Base-by-base conservation (phyloP, 2,888 invertebrate species). In the Temnothorax ravouxi region DNA sequence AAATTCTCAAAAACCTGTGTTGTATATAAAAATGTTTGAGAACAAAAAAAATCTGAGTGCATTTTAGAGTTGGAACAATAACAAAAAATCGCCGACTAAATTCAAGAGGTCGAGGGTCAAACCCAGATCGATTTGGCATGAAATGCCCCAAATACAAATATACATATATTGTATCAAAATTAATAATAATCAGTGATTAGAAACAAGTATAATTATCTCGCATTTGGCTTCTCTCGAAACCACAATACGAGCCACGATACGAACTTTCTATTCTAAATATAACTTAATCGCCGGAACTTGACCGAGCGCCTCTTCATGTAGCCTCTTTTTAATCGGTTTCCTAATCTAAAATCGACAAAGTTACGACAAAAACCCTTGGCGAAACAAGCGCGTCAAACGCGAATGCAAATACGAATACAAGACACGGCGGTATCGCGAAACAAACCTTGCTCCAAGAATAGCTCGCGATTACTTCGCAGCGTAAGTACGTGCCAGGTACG, bases 211-310 rank as follows among this genome's bases (percentile, higher is more conserved):
- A 50, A 56, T n/a, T 74, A 21, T 41, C 52, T 21, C 15, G 11
- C 3, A 56, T 41, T 18, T 25, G 15, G 13, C 21, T 21, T 44
- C 29, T 72, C 52, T 52, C 56, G 15, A 47, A 29, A n/a, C 4
- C n/a, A 52, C 11, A 38, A 18, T 21, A 21, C 1, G n/a, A 29
- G 13, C 4, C n/a, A 52, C 11, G 21, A 18, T 21, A 21, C 1
- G n/a, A 9, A 11, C 11, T 74, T 50, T 76, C 13, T 64, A 52
- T 50, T 76, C 13, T 64, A 52, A 76, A 50, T 64, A 50, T 50
- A 64, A 64, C 18, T 52, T 18, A 38, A 38, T 47, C 18, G 2
- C 18, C 11, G 38, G 15, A 25, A 61, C 29, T 47, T 15, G 15
- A 34, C 4, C 50, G 9, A 44, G 25, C 13, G 25, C 2, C 34